Conservation (phyloP, 2,888 invertebrate species). For the Blastobasis adustella region DNA sequence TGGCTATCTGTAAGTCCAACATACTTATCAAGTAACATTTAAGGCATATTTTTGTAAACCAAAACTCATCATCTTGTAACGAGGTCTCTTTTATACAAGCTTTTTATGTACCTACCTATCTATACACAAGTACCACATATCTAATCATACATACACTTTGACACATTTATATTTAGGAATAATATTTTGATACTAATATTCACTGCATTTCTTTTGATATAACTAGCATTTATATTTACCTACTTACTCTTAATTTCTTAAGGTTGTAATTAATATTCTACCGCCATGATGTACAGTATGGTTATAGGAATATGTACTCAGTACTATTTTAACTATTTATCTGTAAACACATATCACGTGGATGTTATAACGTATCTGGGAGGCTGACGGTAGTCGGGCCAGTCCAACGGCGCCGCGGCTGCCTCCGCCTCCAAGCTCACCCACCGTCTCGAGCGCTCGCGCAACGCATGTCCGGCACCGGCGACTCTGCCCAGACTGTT, state of each 20-base stretch:
- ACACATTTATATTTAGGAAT: conserved; percentile 58
- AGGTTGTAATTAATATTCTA: conserved; percentile 55
- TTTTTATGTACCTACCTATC: conserved; percentile 47
- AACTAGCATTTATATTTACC: conserved; percentile 55
- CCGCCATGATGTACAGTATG: conserved; percentile 65
- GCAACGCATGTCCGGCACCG: conserved; percentile 40
- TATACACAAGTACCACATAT: conserved; percentile 68
- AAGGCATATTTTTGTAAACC: conserved; percentile 64
- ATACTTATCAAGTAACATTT: conserved; percentile 39
- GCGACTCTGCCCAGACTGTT: conserved; percentile 43
- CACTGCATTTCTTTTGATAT: conserved; percentile 63
- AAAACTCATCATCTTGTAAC: conserved; percentile 17
- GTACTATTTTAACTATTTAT: conserved; percentile 55
- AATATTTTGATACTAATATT: conserved; percentile 72
- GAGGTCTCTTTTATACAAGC: conserved; percentile 45
- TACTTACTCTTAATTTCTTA: conserved; percentile 54
- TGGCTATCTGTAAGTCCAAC: conserved; percentile 39
- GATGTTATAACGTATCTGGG: conserved; percentile 51
- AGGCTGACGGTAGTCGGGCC: conserved; percentile 53
- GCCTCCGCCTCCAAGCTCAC: not conserved
- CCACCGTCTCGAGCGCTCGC: conserved; percentile 45
- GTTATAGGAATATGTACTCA: conserved; percentile 61
- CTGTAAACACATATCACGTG: conserved; percentile 71
- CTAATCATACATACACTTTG: conserved; percentile 56
- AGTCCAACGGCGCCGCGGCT: conserved; percentile 23